Conservation (phyloP, 2,113 vertebrate species). For the Nothoprocta perdicaria region DNA sequence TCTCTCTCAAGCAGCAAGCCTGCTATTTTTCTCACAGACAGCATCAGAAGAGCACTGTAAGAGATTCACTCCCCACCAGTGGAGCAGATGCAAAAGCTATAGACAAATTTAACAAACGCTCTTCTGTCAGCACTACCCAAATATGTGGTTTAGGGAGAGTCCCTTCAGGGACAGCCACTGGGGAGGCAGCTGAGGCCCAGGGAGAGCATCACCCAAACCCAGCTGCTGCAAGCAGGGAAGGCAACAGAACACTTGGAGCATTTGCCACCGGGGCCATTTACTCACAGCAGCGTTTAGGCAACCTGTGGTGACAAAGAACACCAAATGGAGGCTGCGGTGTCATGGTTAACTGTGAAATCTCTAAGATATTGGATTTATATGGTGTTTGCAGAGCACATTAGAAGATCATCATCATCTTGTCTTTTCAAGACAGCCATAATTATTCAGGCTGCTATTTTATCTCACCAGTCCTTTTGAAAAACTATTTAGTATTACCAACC, state of each 20-base stretch:
- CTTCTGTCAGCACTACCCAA: not conserved
- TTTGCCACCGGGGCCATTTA: not conserved
- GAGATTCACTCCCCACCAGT: not conserved
- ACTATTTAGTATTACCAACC: constrained; percentile 40
- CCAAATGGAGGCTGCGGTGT: not conserved
- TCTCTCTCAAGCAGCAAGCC: not conserved
- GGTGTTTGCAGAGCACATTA: constrained; percentile 52
- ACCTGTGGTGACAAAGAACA: not conserved
- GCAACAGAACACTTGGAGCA: not conserved
- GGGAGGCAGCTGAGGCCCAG: not conserved
- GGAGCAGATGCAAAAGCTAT: accelerated
- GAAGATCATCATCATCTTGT: constrained; percentile 24
- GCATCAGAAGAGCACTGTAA: accelerated
- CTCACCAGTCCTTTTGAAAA: not conserved
- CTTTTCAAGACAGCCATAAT: constrained; percentile 45
- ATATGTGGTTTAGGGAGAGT: not conserved
- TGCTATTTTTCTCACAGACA: not conserved
- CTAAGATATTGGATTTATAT: constrained; percentile 29
- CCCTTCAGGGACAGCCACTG: accelerated
- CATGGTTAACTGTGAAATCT: constrained; percentile 15
- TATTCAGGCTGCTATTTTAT: constrained; percentile 6
- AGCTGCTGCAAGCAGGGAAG: accelerated
- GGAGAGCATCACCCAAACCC: not conserved
- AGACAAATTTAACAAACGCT: not conserved
- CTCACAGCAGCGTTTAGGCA: not conserved